These are phyloP conservation scores for Rhyacophila brunnea DNA, from an alignment of 1,140 invertebrate genomes.

Conservation along the genomic window DNA sequence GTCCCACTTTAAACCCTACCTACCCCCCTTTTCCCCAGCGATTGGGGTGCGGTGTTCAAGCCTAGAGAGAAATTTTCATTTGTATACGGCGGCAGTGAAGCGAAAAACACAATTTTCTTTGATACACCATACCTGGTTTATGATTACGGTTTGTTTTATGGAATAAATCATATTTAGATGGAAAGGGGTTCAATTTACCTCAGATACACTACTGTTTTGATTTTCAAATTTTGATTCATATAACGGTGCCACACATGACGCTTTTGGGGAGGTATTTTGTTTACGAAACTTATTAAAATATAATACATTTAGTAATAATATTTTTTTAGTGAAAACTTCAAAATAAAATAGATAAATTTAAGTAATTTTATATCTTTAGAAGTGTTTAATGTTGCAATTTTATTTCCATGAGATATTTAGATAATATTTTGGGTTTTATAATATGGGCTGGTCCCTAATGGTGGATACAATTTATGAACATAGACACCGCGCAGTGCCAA, in stretches of 20 bases:
- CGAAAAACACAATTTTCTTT: slow-evolving; percentile 36
- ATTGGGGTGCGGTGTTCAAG: neutral
- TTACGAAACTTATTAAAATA: neutral
- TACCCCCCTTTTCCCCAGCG: neutral
- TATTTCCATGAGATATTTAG: no score
- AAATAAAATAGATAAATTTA: no score
- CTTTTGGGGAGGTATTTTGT: neutral
- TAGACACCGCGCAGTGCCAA: no score
- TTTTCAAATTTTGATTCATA: slow-evolving; percentile 18
- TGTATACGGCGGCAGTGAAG: slow-evolving; percentile 24
- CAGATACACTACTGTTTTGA: slow-evolving; percentile 24
- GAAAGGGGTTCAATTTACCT: slow-evolving; percentile 26
- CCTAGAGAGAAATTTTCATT: slow-evolving; percentile 25
- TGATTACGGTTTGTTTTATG: slow-evolving; percentile 35
- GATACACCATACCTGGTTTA: slow-evolving; percentile 33
- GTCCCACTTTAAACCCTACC: neutral
- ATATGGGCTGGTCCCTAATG: no score
- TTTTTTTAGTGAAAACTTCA: no score
- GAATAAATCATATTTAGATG: slow-evolving; percentile 26
- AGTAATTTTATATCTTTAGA: no score
- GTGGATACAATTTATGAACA: no score
- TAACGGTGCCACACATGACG: neutral
- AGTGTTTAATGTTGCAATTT: no score
- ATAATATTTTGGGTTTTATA: no score
- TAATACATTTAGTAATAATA: no score